phyloP scores from a whole-genome alignment of 2,888 invertebrate genomes.

The Hipparchia sbordonii region DNA sequence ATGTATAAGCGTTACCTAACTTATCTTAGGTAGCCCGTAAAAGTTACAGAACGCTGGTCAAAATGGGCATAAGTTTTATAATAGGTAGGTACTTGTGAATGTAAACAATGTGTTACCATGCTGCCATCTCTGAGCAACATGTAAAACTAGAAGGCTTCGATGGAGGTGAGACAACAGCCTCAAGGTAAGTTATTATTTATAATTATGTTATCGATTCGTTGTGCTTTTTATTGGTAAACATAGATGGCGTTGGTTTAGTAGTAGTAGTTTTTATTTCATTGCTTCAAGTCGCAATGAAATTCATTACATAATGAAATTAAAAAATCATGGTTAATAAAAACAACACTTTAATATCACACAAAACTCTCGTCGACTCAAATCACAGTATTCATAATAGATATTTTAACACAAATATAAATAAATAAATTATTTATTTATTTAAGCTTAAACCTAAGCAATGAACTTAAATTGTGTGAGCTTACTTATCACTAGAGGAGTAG shows the following conservation, averaged over 20 bases:
- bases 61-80: no score
- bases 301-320: conserved; percentile 3
- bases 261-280: no score
- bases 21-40: no score
- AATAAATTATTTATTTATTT: background rate
- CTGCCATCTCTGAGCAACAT: conserved; percentile 50
- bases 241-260: conserved; percentile 26
- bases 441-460: background rate
- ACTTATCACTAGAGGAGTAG: no score
- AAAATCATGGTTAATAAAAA: conserved; percentile 24
- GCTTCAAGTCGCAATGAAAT: background rate
- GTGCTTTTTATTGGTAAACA: background rate
- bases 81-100: background rate
- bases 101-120: background rate
- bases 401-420: conserved; percentile 20
- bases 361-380: conserved; percentile 28
- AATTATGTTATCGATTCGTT: conserved; percentile 2
- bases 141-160: conserved; percentile 45
- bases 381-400: conserved; percentile 32
- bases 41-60: no score
- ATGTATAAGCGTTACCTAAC: no score
- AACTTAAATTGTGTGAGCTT: no score
- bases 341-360: conserved; percentile 40
- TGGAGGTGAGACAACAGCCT: conserved; percentile 1
- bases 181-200: conserved; percentile 37